phyloP scores from a whole-genome alignment of 2,113 vertebrate species.

The Cryptomyrus ogoouensis region DNA sequence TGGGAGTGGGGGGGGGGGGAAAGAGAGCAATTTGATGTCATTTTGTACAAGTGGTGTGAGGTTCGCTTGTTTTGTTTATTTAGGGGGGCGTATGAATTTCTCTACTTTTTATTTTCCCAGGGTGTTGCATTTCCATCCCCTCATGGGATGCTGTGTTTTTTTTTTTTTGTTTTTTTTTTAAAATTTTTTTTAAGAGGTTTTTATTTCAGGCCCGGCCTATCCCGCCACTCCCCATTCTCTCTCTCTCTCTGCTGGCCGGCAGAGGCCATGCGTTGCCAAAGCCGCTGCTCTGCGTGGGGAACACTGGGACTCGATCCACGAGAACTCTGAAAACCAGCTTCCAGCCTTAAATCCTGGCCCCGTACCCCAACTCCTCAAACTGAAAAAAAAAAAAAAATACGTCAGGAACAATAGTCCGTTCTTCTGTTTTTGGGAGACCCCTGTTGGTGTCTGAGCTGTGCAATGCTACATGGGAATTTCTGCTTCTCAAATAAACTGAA shows the following conservation, averaged over 20 bases:
- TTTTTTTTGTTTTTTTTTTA: conserved; percentile 13
- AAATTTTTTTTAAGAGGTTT: conserved; percentile 11
- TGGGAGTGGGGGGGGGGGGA: conserved; percentile 27
- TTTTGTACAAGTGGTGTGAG: conserved; percentile 58
- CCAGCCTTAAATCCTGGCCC: conserved; percentile 63
- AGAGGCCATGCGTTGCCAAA: conserved; percentile 49
- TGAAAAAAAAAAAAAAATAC: conserved; percentile 31
- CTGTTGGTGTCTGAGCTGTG: conserved; percentile 59
- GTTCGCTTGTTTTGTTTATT: conserved; percentile 51
- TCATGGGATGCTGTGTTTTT: neutral
- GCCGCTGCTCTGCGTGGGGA: conserved; percentile 42
- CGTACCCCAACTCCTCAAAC: conserved; percentile 25
- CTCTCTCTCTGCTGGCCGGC: conserved; percentile 23
- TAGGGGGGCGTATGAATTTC: conserved; percentile 49
- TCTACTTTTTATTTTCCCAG: conserved; percentile 46
- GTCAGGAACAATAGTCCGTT: conserved; percentile 47
- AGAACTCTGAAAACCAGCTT: conserved; percentile 60
- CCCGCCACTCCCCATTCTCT: conserved; percentile 22
- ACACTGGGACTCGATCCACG: conserved; percentile 37
- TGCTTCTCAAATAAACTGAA: conserved; percentile 68
- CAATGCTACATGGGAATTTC: conserved; percentile 63
- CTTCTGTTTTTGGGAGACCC: conserved; percentile 54
- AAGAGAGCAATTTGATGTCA: conserved; percentile 59
- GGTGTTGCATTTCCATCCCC: conserved; percentile 39
- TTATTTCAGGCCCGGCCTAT: conserved; percentile 31